Conservation (phyloP, 2,797 vertebrate species). For the Myotis planiceps region DNA sequence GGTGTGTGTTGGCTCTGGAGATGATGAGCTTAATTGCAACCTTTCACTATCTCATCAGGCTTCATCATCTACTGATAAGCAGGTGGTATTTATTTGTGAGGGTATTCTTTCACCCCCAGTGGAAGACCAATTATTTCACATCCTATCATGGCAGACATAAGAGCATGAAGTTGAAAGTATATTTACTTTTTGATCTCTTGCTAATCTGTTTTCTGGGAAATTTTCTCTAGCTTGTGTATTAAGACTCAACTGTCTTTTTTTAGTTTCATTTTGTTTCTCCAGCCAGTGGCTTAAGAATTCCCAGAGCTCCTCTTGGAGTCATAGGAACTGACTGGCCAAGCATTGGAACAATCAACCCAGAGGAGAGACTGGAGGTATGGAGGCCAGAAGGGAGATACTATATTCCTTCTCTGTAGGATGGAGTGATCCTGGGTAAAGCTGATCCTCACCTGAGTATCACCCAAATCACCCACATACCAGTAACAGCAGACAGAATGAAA, state of each 20-base stretch:
- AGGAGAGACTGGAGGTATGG: background rate
- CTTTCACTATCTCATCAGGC: background rate
- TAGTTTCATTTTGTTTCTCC: background rate
- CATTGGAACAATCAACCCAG: background rate
- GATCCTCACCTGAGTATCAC: background rate
- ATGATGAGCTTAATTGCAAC: background rate
- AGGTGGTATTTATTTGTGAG: background rate
- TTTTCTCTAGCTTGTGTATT: background rate
- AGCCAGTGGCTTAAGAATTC: background rate
- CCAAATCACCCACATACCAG: background rate
- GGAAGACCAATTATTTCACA: background rate
- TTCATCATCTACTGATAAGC: background rate
- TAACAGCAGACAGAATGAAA: background rate
- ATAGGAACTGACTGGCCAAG: background rate
- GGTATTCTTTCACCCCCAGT: background rate
- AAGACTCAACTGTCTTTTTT: background rate
- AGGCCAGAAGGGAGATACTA: background rate
- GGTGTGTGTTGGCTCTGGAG: background rate
- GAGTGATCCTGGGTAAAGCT: background rate
- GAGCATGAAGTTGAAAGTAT: background rate
- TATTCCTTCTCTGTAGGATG: background rate
- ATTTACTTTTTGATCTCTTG: background rate
- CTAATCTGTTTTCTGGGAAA: background rate
- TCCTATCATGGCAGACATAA: background rate
- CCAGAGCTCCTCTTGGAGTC: background rate